Conservation (phyloP, 2,113 vertebrate genomes). For the Calonectris borealis region DNA sequence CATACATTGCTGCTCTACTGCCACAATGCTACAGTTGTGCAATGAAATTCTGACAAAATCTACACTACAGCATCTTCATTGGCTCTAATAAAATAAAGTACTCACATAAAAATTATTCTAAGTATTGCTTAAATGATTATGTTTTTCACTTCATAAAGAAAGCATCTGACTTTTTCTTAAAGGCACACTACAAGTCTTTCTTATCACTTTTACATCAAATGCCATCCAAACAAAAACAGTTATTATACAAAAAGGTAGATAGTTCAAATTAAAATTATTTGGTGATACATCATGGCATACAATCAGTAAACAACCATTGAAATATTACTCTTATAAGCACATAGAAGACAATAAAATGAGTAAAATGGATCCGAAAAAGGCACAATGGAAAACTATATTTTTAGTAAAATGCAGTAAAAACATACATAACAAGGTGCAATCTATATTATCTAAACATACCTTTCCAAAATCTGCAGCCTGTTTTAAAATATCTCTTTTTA, state of each 20-base stretch:
- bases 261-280: not conserved
- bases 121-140: not conserved
- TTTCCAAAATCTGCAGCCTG: slow-evolving; percentile 79
- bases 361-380: not conserved
- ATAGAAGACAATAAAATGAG: not conserved
- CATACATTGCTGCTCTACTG: not conserved
- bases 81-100: not conserved
- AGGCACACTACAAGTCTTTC: not conserved
- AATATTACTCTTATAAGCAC: not conserved
- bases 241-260: not conserved
- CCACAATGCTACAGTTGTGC: not conserved
- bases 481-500: slow-evolving; percentile 79
- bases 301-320: not conserved
- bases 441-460: slow-evolving; percentile 73
- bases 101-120: not conserved
- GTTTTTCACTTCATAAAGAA: not conserved
- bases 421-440: not conserved
- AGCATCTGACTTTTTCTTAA: not conserved
- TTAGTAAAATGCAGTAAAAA: not conserved
- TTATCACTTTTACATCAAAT: not conserved
- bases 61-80: not conserved
- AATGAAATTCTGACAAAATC: not conserved
- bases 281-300: not conserved
- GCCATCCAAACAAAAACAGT: not conserved
- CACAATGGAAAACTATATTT: not conserved